Base-by-base conservation (phyloP, 2,797 vertebrate species). In the Pagetopsis macropterus region DNA sequence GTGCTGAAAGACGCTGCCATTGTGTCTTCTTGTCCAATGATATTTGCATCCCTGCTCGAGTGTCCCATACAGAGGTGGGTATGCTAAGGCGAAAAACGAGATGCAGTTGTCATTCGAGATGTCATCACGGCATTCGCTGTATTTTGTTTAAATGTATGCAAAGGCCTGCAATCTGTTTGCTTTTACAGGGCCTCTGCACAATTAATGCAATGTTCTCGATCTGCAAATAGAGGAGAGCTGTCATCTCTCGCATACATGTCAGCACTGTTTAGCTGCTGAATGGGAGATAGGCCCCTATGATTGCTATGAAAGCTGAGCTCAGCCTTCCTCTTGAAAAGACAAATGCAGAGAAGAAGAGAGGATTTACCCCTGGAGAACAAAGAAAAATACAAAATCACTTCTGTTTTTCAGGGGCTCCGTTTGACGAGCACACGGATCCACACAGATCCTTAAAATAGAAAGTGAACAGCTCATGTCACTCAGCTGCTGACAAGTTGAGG, bases 401-500 rank as follows among this genome's bases (percentile, higher is more conserved):
- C 56, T 83, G 81, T 83, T 75, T 84, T 84, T 79, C 70, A 60
- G 60, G 55, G 50, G 46, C 79, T 84, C 84, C 85, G 93, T 94
- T 87, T 79, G 68, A 91, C 75, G 54, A 81, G 82, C 88, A 94
- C 91, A 86, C 86, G n/a, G n/a, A n/a, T n/a, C n/a, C n/a, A n/a
- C n/a, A n/a, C 89, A 90, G 75, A 88, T 89, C 92, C 94, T 95
- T 94, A 95, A 86, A 94, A 91, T 80, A 96, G 95, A 96, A 96
- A 94, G 95, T 94, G 96, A 96, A 96, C 95, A 95, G 94, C 92
- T 94, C 76, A 61, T 91, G 91, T 95, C 94, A 94, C 92, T 94
- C 95, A 90, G 92, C 86, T 86, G 90, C 90, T 95, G 96, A 96
- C 95, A 95, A 93, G 85, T 92, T 83, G 83, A 65, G 91, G 94